Conservation (phyloP, 2,888 invertebrate genomes). For the Nudaria mundana region DNA sequence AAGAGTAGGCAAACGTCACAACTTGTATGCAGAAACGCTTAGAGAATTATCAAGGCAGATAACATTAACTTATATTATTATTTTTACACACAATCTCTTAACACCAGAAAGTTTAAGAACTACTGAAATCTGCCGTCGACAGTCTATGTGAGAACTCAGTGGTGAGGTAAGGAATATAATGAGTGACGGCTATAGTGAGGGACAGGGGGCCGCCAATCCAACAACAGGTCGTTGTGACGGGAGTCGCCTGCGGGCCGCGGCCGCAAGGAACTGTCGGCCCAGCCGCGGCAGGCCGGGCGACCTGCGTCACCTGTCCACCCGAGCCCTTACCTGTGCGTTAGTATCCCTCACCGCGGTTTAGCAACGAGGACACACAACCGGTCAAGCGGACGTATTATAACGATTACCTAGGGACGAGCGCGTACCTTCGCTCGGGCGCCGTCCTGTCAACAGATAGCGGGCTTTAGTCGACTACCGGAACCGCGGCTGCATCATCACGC, state of each 20-base stretch:
- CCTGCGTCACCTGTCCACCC: slow-evolving; percentile 48
- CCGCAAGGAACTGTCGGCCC: slow-evolving; percentile 83
- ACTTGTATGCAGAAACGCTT: slow-evolving; percentile 75
- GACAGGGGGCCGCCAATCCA: slow-evolving; percentile 81
- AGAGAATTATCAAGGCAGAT: slow-evolving; percentile 73
- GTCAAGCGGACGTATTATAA: slow-evolving; percentile 44
- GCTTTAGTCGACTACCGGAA: slow-evolving; percentile 85
- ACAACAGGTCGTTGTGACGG: slow-evolving; percentile 78
- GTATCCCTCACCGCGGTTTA: slow-evolving; percentile 49
- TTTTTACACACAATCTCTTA: slow-evolving; percentile 65
- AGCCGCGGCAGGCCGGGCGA: slow-evolving; percentile 51
- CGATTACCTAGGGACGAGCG: slow-evolving; percentile 39
- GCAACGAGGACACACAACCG: slow-evolving; percentile 50
- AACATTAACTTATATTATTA: slow-evolving; percentile 56
- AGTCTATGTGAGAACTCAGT: slow-evolving; percentile 43
- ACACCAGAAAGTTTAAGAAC: slow-evolving; percentile 48
- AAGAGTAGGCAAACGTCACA: slow-evolving; percentile 80
- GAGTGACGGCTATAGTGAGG: slow-evolving; percentile 42
- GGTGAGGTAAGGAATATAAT: slow-evolving; percentile 32
- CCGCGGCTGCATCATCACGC: slow-evolving; percentile 89
- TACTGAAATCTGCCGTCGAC: slow-evolving; percentile 42
- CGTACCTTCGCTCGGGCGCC: slow-evolving; percentile 44
- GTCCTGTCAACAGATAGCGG: slow-evolving; percentile 24
- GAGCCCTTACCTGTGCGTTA: slow-evolving; percentile 45
- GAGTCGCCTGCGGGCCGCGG: slow-evolving; percentile 57